Conservation (phyloP, 2,113 vertebrate genomes). For the Leptobrachium ailaonicum region DNA sequence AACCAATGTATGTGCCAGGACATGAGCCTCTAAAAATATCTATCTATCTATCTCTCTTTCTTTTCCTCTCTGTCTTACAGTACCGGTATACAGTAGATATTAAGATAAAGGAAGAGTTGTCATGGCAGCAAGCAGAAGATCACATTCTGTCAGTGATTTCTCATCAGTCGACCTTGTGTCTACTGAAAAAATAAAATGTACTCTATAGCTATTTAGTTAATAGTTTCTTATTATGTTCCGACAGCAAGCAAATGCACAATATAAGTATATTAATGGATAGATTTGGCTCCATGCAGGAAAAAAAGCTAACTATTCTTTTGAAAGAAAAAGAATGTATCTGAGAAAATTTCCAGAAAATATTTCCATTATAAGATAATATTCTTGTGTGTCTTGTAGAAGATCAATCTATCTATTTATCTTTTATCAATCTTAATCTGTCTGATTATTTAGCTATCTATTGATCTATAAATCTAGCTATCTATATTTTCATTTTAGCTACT, state of each 20-base stretch:
- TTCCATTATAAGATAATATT: too few relatives aligned
- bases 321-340: constrained; percentile 11
- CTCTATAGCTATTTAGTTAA: constrained; percentile 24
- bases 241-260: neutral
- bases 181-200: constrained; percentile 20
- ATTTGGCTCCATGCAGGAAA: neutral
- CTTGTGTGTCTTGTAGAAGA: too few relatives aligned
- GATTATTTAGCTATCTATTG: too few relatives aligned
- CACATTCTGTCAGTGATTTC: constrained; percentile 16
- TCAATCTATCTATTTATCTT: too few relatives aligned
- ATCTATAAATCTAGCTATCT: too few relatives aligned
- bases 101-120: constrained; percentile 15
- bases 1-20: too few relatives aligned
- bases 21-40: too few relatives aligned
- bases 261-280: neutral
- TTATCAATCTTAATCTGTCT: too few relatives aligned
- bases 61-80: too few relatives aligned
- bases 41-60: too few relatives aligned
- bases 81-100: neutral
- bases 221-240: neutral
- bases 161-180: constrained; percentile 34
- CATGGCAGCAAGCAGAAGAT: constrained; percentile 24
- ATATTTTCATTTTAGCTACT: too few relatives aligned
- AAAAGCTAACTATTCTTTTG: neutral
- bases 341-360: too few relatives aligned